These are phyloP conservation scores for Holothuria scabra DNA, from an alignment of 53 echinoderm and acorn worm genomes.

Conservation along the genomic window DNA sequence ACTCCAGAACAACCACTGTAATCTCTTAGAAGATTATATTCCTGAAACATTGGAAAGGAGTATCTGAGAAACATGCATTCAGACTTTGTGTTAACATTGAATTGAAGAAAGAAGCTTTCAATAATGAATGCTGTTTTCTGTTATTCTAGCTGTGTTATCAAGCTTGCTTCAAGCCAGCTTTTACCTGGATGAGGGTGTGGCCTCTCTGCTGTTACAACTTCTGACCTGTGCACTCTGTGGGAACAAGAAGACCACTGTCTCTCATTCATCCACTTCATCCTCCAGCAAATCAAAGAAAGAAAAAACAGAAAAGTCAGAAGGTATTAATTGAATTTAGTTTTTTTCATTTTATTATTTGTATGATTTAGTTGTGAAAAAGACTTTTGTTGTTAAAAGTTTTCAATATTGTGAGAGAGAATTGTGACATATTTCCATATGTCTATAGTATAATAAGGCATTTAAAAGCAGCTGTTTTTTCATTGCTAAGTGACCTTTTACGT, in stretches of 20 bases:
- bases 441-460: too few relatives aligned
- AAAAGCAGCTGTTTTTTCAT: too few relatives aligned
- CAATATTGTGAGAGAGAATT: neutral
- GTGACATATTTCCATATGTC: too few relatives aligned
- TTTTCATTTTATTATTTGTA: neutral
- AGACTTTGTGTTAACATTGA: too few relatives aligned
- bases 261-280: slow-evolving; percentile 38
- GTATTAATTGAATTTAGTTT: slow-evolving; percentile 16
- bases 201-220: slow-evolving; percentile 88
- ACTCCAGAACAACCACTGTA: too few relatives aligned
- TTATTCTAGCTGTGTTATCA: slow-evolving; percentile 74
- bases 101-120: too few relatives aligned
- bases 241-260: slow-evolving; percentile 64
- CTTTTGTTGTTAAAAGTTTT: neutral
- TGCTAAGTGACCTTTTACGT: too few relatives aligned
- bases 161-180: slow-evolving; percentile 96
- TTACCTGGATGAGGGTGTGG: slow-evolving; percentile 91
- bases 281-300: slow-evolving; percentile 71
- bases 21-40: too few relatives aligned
- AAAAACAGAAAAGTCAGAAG: slow-evolving; percentile 77
- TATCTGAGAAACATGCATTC: too few relatives aligned
- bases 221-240: slow-evolving; percentile 98
- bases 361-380: neutral
- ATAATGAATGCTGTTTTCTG: too few relatives aligned
- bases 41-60: too few relatives aligned